Evolutionary conservation across 2,113 vertebrate species (phyloP).

Genomic region (Lepisosteus oculatus): DNA sequence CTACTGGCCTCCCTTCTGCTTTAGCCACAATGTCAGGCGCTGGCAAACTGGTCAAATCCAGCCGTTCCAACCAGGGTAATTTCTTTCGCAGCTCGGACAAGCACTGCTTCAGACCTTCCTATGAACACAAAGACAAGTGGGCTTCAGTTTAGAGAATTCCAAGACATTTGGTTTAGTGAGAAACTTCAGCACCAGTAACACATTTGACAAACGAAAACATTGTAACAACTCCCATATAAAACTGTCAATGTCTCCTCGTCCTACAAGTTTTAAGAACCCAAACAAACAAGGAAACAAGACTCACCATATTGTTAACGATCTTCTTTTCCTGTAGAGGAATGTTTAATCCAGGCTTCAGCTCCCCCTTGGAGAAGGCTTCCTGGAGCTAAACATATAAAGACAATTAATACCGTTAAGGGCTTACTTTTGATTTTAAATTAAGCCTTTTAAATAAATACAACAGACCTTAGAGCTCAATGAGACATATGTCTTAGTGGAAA

Average conservation of each 20-base stretch:
- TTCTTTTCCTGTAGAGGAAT: slow-evolving; percentile 71
- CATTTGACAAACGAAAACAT: too few relatives aligned
- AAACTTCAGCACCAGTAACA: too few relatives aligned
- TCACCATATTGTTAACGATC: slow-evolving; percentile 76
- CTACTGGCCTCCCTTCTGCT: slow-evolving; percentile 33
- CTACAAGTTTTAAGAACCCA: too few relatives aligned
- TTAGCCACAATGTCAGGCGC: slow-evolving; percentile 47
- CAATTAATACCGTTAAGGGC: not conserved
- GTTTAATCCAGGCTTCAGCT: slow-evolving; percentile 87
- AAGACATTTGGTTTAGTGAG: not conserved
- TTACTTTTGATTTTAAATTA: not conserved
- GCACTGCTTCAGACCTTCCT: slow-evolving; percentile 81
- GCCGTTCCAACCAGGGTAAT: slow-evolving; percentile 86
- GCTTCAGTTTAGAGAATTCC: not conserved
- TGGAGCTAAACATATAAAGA: slow-evolving; percentile 71
- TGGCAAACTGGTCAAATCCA: slow-evolving; percentile 77
- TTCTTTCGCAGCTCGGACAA: slow-evolving; percentile 74
- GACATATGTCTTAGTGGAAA: too few relatives aligned
- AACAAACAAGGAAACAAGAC: slow-evolving; percentile 27
- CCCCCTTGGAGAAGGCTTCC: slow-evolving; percentile 78
- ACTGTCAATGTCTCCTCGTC: too few relatives aligned
- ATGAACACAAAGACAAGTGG: slow-evolving; percentile 18
- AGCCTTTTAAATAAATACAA: too few relatives aligned
- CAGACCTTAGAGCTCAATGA: too few relatives aligned
- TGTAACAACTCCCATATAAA: too few relatives aligned